Evolutionary conservation across 1,140 invertebrate genomes (phyloP).

Genomic region (Microplitis mediator): DNA sequence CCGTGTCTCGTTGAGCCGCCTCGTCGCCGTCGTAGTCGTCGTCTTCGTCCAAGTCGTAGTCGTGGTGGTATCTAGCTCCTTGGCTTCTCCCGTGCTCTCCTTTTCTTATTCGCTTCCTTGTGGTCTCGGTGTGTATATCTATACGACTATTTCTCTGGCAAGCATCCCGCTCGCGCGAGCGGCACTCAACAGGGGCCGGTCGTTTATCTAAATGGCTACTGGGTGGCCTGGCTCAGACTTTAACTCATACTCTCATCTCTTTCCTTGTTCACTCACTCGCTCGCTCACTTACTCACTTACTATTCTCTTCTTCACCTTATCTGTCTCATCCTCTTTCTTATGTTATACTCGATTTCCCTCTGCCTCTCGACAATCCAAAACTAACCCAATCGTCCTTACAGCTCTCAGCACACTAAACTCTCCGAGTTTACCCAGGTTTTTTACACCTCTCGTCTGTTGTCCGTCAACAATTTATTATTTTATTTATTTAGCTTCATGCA

Average conservation of each 20-base stretch:
- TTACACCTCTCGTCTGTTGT: neutral
- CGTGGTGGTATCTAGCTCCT: no score
- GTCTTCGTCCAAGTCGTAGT: no score
- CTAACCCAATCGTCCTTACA: conserved; percentile 49
- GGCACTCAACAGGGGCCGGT: conserved; percentile 54
- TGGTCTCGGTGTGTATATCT: neutral
- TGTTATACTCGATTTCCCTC: neutral
- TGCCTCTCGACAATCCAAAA: conserved; percentile 44
- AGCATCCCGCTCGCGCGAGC: conserved; percentile 36
- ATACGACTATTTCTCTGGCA: conserved; percentile 18
- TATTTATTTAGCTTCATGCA: neutral
- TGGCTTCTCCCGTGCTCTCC: neutral
- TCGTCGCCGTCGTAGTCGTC: no score
- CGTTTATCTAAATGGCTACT: conserved; percentile 63
- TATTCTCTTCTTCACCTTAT: neutral
- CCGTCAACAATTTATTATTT: neutral
- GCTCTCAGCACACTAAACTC: neutral
- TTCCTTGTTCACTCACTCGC: conserved; percentile 32
- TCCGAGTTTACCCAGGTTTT: neutral
- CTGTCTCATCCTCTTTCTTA: no score
- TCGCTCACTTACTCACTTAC: conserved; percentile 25
- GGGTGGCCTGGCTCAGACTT: conserved; percentile 51
- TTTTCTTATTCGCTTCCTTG: conserved; percentile 14
- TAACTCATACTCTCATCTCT: conserved; percentile 31
- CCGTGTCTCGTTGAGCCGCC: no score